Evolutionary conservation across 2,797 vertebrate species (phyloP).

Genomic region (Xyrichtys novacula): DNA sequence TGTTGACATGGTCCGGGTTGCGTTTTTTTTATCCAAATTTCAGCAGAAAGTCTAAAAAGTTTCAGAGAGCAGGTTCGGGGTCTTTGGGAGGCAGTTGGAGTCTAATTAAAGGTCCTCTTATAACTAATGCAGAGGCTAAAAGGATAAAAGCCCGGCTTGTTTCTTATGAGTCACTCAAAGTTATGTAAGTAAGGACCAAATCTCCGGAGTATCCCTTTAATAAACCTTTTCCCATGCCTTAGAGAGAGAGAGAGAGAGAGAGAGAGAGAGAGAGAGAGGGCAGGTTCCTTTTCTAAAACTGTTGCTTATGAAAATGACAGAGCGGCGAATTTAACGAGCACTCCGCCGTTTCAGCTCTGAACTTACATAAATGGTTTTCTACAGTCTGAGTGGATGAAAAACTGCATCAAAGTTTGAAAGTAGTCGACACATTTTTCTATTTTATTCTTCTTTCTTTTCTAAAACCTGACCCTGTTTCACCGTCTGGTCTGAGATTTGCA

Average conservation of each 20-base stretch:
- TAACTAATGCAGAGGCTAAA: constrained; percentile 2
- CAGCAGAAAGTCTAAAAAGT: background rate
- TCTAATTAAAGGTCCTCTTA: constrained; percentile 1
- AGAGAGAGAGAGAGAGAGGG: background rate
- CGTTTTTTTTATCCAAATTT: too few species aligned
- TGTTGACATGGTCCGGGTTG: background rate
- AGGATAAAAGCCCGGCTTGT: background rate
- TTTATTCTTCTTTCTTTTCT: background rate
- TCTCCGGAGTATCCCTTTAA: constrained; percentile 7
- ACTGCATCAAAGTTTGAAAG: background rate
- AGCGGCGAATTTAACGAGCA: background rate
- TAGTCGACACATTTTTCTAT: background rate
- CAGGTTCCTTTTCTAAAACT: background rate
- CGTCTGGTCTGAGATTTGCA: too few species aligned
- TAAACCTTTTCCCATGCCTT: background rate
- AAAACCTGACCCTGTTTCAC: background rate
- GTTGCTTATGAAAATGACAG: background rate
- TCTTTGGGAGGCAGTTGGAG: background rate
- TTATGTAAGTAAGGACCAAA: background rate
- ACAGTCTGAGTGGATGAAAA: too few species aligned
- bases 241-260: too few species aligned
- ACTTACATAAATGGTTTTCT: background rate
- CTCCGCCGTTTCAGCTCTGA: background rate
- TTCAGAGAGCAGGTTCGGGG: background rate
- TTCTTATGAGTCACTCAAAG: constrained; percentile 9